Conservation (phyloP, 2,113 vertebrate species). For the Carassius gibelio region DNA sequence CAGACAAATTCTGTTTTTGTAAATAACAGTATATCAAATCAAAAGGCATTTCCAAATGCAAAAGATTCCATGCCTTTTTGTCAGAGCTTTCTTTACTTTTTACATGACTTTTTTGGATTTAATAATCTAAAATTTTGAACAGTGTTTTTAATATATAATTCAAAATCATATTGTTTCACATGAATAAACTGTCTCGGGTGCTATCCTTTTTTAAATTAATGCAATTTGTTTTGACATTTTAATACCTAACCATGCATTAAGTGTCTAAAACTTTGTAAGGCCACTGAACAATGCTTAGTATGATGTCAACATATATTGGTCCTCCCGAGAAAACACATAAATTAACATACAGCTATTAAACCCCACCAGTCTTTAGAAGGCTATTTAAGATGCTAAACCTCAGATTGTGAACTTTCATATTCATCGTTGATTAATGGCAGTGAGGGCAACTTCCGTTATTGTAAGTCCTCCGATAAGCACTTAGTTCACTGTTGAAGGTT, state of each 20-base stretch:
- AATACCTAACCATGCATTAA: not conserved
- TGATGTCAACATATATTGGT: slow-evolving; percentile 6
- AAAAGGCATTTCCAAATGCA: too few relatives aligned
- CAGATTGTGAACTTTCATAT: slow-evolving; percentile 12
- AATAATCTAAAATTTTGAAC: not conserved
- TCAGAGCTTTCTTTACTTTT: too few relatives aligned
- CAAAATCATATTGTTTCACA: not conserved
- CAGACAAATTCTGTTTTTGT: too few relatives aligned
- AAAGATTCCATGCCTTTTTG: too few relatives aligned
- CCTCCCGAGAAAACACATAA: not conserved
- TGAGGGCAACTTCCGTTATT: not conserved
- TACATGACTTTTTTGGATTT: not conserved
- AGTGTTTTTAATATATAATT: not conserved
- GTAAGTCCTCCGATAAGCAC: slow-evolving; percentile 15
- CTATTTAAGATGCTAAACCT: slow-evolving; percentile 21
- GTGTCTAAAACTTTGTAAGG: not conserved
- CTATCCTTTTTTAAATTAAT: not conserved
- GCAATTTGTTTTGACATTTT: not conserved
- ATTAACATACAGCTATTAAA: slow-evolving; percentile 21
- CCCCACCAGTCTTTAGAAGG: not conserved
- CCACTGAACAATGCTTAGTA: not conserved
- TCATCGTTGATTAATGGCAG: slow-evolving; percentile 22
- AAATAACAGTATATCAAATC: too few relatives aligned
- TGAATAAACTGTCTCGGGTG: not conserved
- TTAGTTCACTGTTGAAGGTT: slow-evolving; percentile 14